phyloP scores from a whole-genome alignment of 2,888 invertebrate genomes.

The Frankliniella fusca region DNA sequence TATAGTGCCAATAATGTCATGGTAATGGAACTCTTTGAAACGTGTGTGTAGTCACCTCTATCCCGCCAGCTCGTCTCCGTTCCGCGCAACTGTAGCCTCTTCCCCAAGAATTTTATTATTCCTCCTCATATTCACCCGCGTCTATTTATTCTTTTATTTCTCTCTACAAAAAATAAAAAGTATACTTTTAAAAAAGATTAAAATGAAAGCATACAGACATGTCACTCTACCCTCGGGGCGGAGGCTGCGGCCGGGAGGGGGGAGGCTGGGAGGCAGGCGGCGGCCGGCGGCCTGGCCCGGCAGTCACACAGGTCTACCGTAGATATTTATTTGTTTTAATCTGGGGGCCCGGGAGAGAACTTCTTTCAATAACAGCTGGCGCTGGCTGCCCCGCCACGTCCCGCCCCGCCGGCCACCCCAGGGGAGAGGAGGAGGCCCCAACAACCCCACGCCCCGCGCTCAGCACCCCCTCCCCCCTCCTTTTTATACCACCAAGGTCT shows the following conservation, averaged over 20 bases:
- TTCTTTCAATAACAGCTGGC: slow-evolving; percentile 26
- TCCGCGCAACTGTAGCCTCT: no score
- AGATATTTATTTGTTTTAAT: slow-evolving; percentile 27
- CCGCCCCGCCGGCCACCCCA: not conserved
- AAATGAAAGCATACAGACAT: no score
- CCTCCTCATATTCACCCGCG: no score
- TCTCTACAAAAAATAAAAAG: no score
- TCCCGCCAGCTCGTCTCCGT: no score
- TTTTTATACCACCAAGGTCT: not conserved
- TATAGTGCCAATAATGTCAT: no score
- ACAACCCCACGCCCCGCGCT: not conserved
- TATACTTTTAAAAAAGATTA: no score
- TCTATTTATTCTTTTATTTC: no score
- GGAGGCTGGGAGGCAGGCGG: not conserved
- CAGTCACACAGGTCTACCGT: slow-evolving; percentile 8
- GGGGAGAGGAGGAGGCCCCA: no score
- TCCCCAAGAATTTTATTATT: no score
- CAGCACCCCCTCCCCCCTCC: not conserved
- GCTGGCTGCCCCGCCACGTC: not conserved
- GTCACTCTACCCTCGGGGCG: not conserved
- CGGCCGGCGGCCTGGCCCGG: not conserved
- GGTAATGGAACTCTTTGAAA: no score
- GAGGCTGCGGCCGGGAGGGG: not conserved
- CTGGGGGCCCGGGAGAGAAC: slow-evolving; percentile 6
- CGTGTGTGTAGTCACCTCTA: no score